Conservation (phyloP, 2,888 invertebrate species). For the Sabatieria punctata region DNA sequence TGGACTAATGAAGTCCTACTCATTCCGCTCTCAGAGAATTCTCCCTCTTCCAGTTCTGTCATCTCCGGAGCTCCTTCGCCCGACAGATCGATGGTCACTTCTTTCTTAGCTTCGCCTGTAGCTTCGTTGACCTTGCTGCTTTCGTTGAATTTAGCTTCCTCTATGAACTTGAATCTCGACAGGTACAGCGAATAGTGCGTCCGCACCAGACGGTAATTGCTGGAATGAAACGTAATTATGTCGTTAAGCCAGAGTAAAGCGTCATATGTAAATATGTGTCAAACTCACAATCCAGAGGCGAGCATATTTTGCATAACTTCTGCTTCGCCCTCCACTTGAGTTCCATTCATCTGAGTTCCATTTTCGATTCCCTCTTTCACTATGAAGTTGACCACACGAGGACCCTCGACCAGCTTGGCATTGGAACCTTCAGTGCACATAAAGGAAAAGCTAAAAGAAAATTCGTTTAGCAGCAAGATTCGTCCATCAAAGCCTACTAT, state of each 20-base stretch:
- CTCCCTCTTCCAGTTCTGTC: no score
- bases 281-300: conserved; percentile 1
- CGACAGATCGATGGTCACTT: not conserved
- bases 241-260: not conserved
- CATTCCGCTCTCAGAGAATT: no score
- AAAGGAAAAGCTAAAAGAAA: not conserved
- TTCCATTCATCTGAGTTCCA: not conserved
- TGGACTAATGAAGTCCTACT: no score
- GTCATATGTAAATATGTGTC: no score
- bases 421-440: conserved; percentile 1
- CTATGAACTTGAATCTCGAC: not conserved
- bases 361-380: not conserved
- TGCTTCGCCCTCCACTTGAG: not conserved
- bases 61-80: not conserved
- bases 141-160: not conserved
- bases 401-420: not conserved
- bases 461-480: no score
- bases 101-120: not conserved
- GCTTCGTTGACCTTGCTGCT: not conserved
- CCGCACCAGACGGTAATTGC: not conserved
- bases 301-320: not conserved
- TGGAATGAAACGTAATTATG: no score
- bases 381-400: not conserved
- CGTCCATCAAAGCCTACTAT: conserved; percentile 1
- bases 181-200: not conserved